A percentile compares a stretch with the other conserved stretches of the same genome.
These are phyloP conservation scores for Nesoenas mayeri DNA, from an alignment of 2,113 vertebrate genomes.

Conservation along the genomic window DNA sequence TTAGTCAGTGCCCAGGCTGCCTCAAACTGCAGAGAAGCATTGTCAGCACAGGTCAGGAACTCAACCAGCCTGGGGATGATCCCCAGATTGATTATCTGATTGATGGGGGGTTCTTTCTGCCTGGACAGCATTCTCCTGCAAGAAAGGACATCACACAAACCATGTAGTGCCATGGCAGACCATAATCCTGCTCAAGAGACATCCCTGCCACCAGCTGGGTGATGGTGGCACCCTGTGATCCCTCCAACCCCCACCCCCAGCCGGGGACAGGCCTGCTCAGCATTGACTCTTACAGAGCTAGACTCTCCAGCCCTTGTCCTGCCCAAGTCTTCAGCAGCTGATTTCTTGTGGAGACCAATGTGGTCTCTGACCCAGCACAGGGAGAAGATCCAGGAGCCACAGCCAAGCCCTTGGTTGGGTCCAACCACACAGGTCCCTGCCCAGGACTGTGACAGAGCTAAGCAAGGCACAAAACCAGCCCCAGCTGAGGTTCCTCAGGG, in stretches of 20 bases:
- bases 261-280: neutral
- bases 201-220: neutral
- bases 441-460: neutral
- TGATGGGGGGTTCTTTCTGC: slow-evolving; percentile 82
- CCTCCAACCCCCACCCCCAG: too few species aligned
- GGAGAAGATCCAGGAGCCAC: neutral
- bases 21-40: slow-evolving; percentile 85
- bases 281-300: neutral
- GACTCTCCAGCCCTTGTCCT: neutral
- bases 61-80: slow-evolving; percentile 83
- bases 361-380: neutral
- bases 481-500: neutral
- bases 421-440: neutral
- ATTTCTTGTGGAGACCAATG: accelerated
- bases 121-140: slow-evolving; percentile 85
- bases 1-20: slow-evolving; percentile 95
- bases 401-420: neutral
- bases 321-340: accelerated
- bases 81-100: slow-evolving; percentile 79
- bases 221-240: neutral
- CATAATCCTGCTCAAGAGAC: neutral
- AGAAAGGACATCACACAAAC: neutral
- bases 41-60: slow-evolving; percentile 77
- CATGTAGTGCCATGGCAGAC: neutral
- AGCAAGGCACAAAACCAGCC: neutral